Conservation (phyloP, 2,113 vertebrate species). For the Prunella himalayana region DNA sequence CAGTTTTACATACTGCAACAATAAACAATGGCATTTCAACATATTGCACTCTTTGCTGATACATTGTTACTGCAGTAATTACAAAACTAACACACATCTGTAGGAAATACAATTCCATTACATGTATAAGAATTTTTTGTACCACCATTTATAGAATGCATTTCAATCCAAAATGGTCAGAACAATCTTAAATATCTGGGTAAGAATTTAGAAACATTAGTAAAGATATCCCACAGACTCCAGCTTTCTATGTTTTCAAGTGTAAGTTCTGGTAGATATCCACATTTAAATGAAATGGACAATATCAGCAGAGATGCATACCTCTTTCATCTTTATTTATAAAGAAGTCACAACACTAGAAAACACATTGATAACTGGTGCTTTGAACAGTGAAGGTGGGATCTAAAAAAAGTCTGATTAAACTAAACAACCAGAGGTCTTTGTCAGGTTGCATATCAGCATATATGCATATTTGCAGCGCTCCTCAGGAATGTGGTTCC, state of each 20-base stretch:
- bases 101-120: neutral
- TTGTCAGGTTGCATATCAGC: constrained; percentile 61
- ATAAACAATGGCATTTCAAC: neutral
- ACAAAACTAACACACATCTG: neutral
- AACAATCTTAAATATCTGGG: neutral
- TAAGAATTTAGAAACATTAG: neutral
- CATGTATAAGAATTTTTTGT: neutral
- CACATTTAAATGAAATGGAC: constrained; percentile 47
- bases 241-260: neutral
- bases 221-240: neutral
- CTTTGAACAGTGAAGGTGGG: neutral
- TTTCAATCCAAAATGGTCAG: neutral
- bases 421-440: constrained; percentile 54
- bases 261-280: neutral
- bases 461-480: too few species aligned
- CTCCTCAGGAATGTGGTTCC: too few species aligned
- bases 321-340: constrained; percentile 70
- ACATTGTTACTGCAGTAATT: neutral
- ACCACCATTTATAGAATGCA: neutral
- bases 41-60: neutral
- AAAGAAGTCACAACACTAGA: constrained; percentile 79
- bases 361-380: constrained; percentile 70
- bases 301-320: constrained; percentile 37
- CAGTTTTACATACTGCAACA: neutral
- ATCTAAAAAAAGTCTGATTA: constrained; percentile 37